Evolutionary conservation across 2,797 vertebrate species (phyloP).

Genomic region (Poeciliopsis infans): DNA sequence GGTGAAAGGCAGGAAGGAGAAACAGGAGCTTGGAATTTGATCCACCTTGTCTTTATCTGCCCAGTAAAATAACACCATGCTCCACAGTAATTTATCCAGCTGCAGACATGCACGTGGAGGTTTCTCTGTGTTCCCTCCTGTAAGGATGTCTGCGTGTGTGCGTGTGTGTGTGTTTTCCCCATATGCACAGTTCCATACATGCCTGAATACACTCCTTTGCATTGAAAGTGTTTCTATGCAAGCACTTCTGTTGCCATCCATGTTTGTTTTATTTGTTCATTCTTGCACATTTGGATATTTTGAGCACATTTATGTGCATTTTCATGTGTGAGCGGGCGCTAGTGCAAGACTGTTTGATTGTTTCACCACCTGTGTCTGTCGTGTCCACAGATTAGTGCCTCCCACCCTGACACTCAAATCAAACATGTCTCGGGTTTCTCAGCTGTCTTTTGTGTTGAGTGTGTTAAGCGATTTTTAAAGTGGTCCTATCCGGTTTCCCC

Average conservation of each 20-base stretch:
- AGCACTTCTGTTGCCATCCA: slow-evolving; percentile 40
- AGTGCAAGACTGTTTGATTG: slow-evolving; percentile 75
- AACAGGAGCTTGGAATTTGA: slow-evolving; percentile 86
- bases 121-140: slow-evolving; percentile 5
- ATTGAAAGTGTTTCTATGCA: slow-evolving; percentile 33
- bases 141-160: slow-evolving; percentile 5
- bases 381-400: slow-evolving; percentile 76
- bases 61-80: slow-evolving; percentile 80
- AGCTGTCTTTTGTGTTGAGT: slow-evolving; percentile 77
- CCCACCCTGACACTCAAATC: slow-evolving; percentile 76
- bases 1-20: slow-evolving; percentile 59
- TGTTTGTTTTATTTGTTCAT: slow-evolving; percentile 37
- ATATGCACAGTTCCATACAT: slow-evolving; percentile 36
- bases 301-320: slow-evolving; percentile 24
- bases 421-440: slow-evolving; percentile 77
- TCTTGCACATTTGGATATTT: slow-evolving; percentile 18
- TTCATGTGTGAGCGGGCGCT: slow-evolving; percentile 36
- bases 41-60: slow-evolving; percentile 83
- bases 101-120: slow-evolving; percentile 37
- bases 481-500: slow-evolving; percentile 78
- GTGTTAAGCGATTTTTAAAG: slow-evolving; percentile 81
- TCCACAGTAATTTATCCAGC: slow-evolving; percentile 54
- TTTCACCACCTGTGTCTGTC: slow-evolving; percentile 83
- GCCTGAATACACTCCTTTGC: slow-evolving; percentile 29
- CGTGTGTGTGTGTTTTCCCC: slow-evolving; percentile 6